Conservation (phyloP, 2,888 invertebrate genomes). For the Trisateles emortualis region DNA sequence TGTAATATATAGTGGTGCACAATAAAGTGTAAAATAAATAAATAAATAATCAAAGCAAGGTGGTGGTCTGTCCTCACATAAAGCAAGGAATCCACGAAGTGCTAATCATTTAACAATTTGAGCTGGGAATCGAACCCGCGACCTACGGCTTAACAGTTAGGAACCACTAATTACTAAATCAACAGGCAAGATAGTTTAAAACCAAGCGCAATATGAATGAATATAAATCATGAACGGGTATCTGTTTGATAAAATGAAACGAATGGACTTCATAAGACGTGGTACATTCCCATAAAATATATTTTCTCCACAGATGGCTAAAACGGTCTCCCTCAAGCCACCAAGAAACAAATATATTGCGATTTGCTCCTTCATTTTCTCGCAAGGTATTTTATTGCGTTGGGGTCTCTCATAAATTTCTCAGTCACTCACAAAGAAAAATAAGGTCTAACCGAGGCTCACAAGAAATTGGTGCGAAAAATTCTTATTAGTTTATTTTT, state of each 20-base stretch:
- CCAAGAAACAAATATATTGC: constrained; percentile 85
- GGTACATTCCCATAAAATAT: constrained; percentile 67
- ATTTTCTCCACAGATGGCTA: constrained; percentile 75
- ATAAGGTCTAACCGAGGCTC: constrained; percentile 75
- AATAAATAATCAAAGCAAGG: too few relatives aligned
- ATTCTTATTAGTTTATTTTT: constrained; percentile 78
- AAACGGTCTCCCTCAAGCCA: constrained; percentile 78
- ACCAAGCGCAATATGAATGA: constrained; percentile 15
- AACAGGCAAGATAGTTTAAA: not conserved
- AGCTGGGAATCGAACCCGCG: too few relatives aligned
- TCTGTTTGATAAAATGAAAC: constrained; percentile 52
- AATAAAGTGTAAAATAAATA: too few relatives aligned
- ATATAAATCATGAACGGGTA: constrained; percentile 14
- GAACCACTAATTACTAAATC: too few relatives aligned
- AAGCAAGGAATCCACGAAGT: too few relatives aligned
- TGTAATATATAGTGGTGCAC: too few relatives aligned
- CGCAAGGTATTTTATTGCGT: constrained; percentile 86
- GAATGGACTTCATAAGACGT: constrained; percentile 65
- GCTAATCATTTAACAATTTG: too few relatives aligned
- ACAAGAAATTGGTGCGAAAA: constrained; percentile 78
- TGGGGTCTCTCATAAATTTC: constrained; percentile 84
- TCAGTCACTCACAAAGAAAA: constrained; percentile 83
- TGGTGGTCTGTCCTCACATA: too few relatives aligned
- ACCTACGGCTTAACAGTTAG: too few relatives aligned
- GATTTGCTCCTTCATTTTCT: constrained; percentile 86